Percentiles rank a stretch among this genome's conserved stretches.
These are phyloP conservation scores for Phlogophora meticulosa DNA, from an alignment of 2,888 invertebrate species.

Conservation along the genomic window DNA sequence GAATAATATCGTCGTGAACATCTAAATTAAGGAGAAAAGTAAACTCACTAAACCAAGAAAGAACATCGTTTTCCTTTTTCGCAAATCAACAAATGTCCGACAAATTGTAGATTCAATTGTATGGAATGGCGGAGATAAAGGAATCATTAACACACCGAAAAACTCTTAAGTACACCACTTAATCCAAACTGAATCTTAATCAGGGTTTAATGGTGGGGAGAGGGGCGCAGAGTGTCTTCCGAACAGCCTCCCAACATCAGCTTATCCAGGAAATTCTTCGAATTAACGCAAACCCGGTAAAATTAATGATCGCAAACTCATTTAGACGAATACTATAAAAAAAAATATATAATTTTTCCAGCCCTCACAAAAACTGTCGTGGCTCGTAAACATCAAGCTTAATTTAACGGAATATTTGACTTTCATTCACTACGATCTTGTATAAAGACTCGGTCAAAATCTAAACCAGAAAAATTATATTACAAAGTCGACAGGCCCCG, in stretches of 20 bases:
- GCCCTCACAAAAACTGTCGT: slow-evolving; percentile 23
- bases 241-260: slow-evolving; percentile 53
- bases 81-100: slow-evolving; percentile 54
- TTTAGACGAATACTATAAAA: slow-evolving; percentile 43
- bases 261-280: slow-evolving; percentile 56
- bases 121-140: slow-evolving; percentile 70
- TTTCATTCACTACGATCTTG: slow-evolving; percentile 53
- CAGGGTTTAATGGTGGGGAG: slow-evolving; percentile 75
- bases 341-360: slow-evolving; percentile 34
- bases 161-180: slow-evolving; percentile 77
- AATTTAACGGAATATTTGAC: slow-evolving; percentile 54
- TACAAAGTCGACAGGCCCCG: slow-evolving; percentile 51
- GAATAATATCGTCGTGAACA: slow-evolving; percentile 26
- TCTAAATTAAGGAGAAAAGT: slow-evolving; percentile 22
- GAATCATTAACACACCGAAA: slow-evolving; percentile 79
- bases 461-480: slow-evolving; percentile 64
- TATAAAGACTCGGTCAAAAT: slow-evolving; percentile 53
- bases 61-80: slow-evolving; percentile 49
- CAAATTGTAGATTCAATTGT: slow-evolving; percentile 71
- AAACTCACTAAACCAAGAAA: slow-evolving; percentile 19
- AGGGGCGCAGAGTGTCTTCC: slow-evolving; percentile 65
- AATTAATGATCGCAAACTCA: slow-evolving; percentile 65
- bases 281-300: slow-evolving; percentile 67
- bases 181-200: slow-evolving; percentile 82
- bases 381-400: slow-evolving; percentile 44